Evolutionary conservation across 2,113 vertebrate species (phyloP), one percentile per base, ranked within the genome.

Genomic region (Pedionomus torquatus): DNA sequence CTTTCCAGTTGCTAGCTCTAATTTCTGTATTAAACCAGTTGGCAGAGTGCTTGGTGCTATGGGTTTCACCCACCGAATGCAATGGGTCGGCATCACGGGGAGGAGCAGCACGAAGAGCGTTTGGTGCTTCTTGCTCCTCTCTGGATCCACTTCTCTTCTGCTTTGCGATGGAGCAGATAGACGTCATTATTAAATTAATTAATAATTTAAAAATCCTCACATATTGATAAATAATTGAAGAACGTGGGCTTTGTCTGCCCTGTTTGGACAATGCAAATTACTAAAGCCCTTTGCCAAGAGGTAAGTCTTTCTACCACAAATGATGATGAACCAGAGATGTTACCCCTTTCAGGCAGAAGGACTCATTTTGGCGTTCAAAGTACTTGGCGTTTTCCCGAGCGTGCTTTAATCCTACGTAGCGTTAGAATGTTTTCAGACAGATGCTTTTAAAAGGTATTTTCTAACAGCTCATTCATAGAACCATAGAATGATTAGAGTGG

Each of bases 221-320:
- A 28, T 78, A 64, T 75, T 85, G 46, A 85, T 95, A 93, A 93
- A 93, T 89, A 90, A 90, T 92, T 86, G 68, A 95, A 78, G 55
- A 83, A 71, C 11, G 11, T 48, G 39, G 24, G 24, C 26, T 72
- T 92, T 71, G 20, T 83, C 51, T 46, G 66, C 20, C 66, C 26
- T 79, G 26, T 79, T 65, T 87, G 79, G 46, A 64, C 80, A 90
- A 57, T 4, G 37, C 41, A 55, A 88, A 89, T 77, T 83, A 77
- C 85, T 51, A 65, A 81, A 88, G 43, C 33, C 35, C 14, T 93
- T 94, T 78, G 19, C 49, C 91, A 82, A 83, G 60, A 77, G 21
- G 17, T 65, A 63, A 64, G 74, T 93, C 14, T 83, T 89, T 78
- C 71, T 35, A 54, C 35, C 19, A 21, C 57, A 87, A 75, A n/a